A percentile compares a stretch with the other conserved stretches of the same genome.
These are phyloP conservation scores for Bombus fervidus DNA, from an alignment of 1,140 invertebrate genomes.

Conservation along the genomic window DNA sequence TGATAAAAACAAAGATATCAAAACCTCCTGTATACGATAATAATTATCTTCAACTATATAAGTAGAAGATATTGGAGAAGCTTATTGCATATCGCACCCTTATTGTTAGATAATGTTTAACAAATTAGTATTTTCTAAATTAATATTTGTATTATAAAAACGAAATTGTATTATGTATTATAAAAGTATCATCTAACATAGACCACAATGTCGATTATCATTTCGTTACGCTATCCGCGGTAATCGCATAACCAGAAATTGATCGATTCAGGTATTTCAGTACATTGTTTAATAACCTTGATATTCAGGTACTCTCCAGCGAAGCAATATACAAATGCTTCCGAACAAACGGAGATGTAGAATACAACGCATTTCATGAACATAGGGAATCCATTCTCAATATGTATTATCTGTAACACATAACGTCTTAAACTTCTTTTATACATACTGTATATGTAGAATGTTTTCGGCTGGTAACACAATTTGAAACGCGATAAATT, in stretches of 20 bases:
- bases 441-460: too few relatives aligned
- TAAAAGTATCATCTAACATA: background rate
- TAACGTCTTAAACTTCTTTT: background rate
- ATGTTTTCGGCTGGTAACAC: too few relatives aligned
- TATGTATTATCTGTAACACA: background rate
- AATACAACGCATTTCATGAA: conserved; percentile 9
- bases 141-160: background rate
- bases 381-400: background rate
- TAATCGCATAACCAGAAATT: background rate
- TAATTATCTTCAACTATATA: too few relatives aligned
- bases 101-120: background rate
- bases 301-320: conserved; percentile 51
- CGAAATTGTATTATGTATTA: background rate
- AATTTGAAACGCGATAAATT: too few relatives aligned
- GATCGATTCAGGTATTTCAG: background rate
- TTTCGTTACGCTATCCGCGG: background rate
- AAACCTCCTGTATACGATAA: too few relatives aligned
- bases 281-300: conserved; percentile 25
- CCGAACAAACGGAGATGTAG: background rate
- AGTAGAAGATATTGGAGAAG: background rate
- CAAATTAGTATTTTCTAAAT: background rate
- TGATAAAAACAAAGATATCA: too few relatives aligned
- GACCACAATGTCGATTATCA: background rate
- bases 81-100: background rate
- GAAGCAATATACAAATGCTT: conserved; percentile 45